Base-by-base conservation (phyloP, 2,888 invertebrate species). In the Tenthredo mesomela region DNA sequence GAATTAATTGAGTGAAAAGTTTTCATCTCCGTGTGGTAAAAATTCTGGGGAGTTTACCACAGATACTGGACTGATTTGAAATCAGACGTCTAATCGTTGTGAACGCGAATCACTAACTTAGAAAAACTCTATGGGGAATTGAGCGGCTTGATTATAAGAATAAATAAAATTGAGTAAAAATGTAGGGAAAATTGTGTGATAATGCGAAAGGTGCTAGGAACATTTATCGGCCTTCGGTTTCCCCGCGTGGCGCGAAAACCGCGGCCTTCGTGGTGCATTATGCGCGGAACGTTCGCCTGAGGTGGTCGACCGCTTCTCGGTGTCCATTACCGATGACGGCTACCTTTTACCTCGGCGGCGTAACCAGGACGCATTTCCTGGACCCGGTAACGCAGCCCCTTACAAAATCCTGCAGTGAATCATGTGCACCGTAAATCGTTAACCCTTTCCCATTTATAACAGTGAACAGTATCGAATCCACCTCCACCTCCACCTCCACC, bases 241-340 rank as follows among this genome's bases (percentile, higher is more conserved):
- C 29, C 47, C 12, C 67, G 33, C 67, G 7, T 82, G 67, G 6
- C 82, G 82, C 43, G 65, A 82, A 82, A 82, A 65, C 4, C 47
- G 67, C 82, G 70, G 47, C 82, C 82, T 47, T 70, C 82, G 67
- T 12, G 50, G 15, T 67, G 82, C 82, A 82, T 47, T 47, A 29
- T 70, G 67, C 82, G 82, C 82, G 67, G 15, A 82, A 15, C 37
- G 10, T 82, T 47, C 50, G 47, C 40, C 67, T 40, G 47, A 82
- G 82, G 65, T 82, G 67, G 82, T 82, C 82, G 70, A 70, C 82
- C 67, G 43, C 50, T 43, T 7, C 65, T 82, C 82, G 67, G 67
- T 82, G 40, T 82, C 67, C 82, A 47, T 67, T 29, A 67, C 82
- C 58, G 50, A 80, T 80, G 80, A 80, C 58, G 80, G 58, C 61